Base-by-base conservation (phyloP, 2,888 invertebrate genomes). In the Exocentrus adspersus region DNA sequence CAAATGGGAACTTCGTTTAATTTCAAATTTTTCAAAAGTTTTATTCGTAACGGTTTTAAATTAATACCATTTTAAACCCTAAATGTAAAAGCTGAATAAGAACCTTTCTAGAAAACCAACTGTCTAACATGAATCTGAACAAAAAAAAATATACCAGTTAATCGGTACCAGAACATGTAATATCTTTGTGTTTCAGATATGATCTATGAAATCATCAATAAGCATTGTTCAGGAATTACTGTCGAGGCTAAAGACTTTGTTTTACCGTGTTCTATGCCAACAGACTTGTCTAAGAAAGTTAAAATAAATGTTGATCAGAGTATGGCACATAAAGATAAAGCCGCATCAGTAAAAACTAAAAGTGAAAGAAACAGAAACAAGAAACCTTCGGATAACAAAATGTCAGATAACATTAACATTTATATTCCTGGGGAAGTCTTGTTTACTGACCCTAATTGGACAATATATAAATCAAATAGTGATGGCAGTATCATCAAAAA, bases 381-480 rank as follows among this genome's bases (percentile, higher is more conserved):
- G 5, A 60, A 46, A 20, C 67, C 60, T 30, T 48, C 46, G 10
- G 50, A 46, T 24, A 45, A 43, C 54, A 61, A 54, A 14, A 51
- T 46, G 6, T 46, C 56, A n/a, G 58, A 51, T 2, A 60, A 17
- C 6, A 43, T 71, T 16, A 32, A 17, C 1, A 63, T 72, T n/a
- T 45, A 37, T n/a, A 53, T 72, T 21, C 71, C 72, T 30, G 74
- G 71, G 2, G 75, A 75, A 62, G 57, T 72, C 5, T 72, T 75
- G 17, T 72, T 75, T 50, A 75, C 75, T 5, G 71, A 74, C 14
- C 67, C 68, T 3, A 10, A 62, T 20, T 12, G 42, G 32, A 51
- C 65, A 10, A 67, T 66, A 4, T 74, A 68, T 37, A 64, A 62
- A 20, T 10, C 43, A 3, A 62, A 68, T 41, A 54, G 43, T 28